Evolutionary conservation across 2,113 vertebrate genomes (phyloP), one percentile per base, ranked within the genome.

Genomic region (Capreolus pygargus): DNA sequence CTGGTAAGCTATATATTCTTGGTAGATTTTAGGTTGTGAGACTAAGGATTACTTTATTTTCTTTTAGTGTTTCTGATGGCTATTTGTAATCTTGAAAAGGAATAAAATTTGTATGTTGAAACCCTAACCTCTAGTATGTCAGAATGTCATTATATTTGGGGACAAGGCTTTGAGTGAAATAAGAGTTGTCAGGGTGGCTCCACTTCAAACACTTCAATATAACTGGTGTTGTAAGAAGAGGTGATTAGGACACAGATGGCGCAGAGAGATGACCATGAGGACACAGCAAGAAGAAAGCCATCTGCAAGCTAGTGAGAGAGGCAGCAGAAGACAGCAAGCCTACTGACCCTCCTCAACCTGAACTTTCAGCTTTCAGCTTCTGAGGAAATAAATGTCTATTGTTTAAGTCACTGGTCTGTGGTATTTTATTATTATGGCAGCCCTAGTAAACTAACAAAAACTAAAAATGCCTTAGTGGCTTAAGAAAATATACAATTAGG

Each of bases 51-150:
- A 83, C 89, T 91, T 91, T 61, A 55, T 47, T 89, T 93, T 61
- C 50, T 84, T 96, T 94, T 82, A 94, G 39, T 36, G 36, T 74
- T 89, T 84, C 28, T 76, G 60, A 89, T 82, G 83, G 28, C 67
- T 91, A 67, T 30, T 82, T 94, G 21, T 84, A 60, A 97, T 90
- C 89, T 92, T 45, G 86, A 93, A 87, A 93, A 88, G 88, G 76
- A 93, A 86, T 36, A 93, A 74, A 93, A 39, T 88, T 89, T 33
- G 8, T 50, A 89, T 74, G 54, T 10, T 47, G 79, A 88, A 95
- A 47, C 21, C 16, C 54, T 85, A 91, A 79, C 36, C 7, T 27
- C 28, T 5, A 76, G 52, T 36, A 91, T 25, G 16, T 70, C 7
- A 94, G 55, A 95, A 93, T 60, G 54, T 81, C 55, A 91, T 45